Evolutionary conservation across 2,888 invertebrate species (phyloP), one percentile per base, ranked within the genome.

Genomic region (Allacma fusca): DNA sequence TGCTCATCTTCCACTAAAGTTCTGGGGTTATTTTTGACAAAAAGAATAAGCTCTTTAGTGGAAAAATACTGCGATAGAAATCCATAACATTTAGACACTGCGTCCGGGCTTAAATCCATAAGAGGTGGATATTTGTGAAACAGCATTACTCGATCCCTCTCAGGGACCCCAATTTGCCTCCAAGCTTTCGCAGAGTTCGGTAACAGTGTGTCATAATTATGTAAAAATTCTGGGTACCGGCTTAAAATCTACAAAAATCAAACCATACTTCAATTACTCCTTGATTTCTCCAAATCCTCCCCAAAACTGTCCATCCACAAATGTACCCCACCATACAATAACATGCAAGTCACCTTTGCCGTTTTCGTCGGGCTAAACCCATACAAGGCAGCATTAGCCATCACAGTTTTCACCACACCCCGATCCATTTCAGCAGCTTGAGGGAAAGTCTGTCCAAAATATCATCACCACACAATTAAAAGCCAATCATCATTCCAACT

Each of bases 41-140:
- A 64, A 1, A 78, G 26, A 4, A 78, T 16, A 19, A 78, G 28
- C 74, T 83, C 81, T 0, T 71, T 72, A 4, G 7, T 75, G 1
- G 80, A 77, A 16, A 83, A 80, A 26, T 81, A 83, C 2, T 74
- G 65, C 34, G 73, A 76, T 9, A 83, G 67, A 65, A 82, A 81
- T 2, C 64, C 24, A 34, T 75, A 75, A 24, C 79, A 67, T 12
- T 72, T 74, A 0, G 62, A 0, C n/a, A 83, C 16, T 19, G 40
- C 44, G 23, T 75, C 62, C 5, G 50, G 23, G 0, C 76, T 59
- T 9, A 81, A 28, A 1, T 72, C 64, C 34, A 81, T 23, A 9
- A 83, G 19, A 64, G 78, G 68, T 1, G 83, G 83, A 57, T 76
- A 24, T 40, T 65, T 16, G 1, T 64, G 44, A n/a, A 82, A 74